Base-by-base conservation (phyloP, 2,113 vertebrate genomes). In the Muscicapa adusta region DNA sequence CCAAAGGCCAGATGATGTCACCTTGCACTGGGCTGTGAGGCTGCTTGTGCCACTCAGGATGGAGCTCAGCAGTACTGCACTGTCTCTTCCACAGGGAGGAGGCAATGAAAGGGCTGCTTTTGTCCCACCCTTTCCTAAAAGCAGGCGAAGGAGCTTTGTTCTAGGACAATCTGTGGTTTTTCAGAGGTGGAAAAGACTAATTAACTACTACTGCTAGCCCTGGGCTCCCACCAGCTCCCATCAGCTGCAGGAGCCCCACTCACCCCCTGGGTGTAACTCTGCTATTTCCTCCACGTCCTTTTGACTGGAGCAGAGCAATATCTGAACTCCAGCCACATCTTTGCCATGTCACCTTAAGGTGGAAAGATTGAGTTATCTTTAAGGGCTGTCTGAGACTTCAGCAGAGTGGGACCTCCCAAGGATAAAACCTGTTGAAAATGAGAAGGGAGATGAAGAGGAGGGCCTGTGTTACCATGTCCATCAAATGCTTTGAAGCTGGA, bases 1-100 rank as follows among this genome's bases (percentile, higher is more conserved):
- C 71, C 85, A 71, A 91, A 53, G 94, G 95, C 81, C 93, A 90
- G 95, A 97, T 97, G 95, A 97, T 96, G 94, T 97, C 96, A 96
- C 96, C 95, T 97, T 94, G 94, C 0, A 0, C 68, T 47, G 79
- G 67, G 72, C 95, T 76, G 42, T 5, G 17, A 36, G 72, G 87
- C 95, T 73, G 79, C 92, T 26, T 75, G 77, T 85, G 89, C 82
- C 74, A 34, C 75, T 47, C 1, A 13, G 89, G 93, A 88, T 74
- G 83, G 91, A 91, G 89, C 88, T 86, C 78, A 10, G 79, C 40
- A 16, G 40, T 31, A 4, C 10, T 19, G 4, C 84, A n/a, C 54
- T 38, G 18, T 91, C 95, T 91, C 86, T 74, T 50, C 83, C 70
- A 38, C 56, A 20, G 43, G 78, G 73, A 94, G 38, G 70, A 78